phyloP scores from a whole-genome alignment of 2,888 invertebrate species.

The Agriotes lineatus region DNA sequence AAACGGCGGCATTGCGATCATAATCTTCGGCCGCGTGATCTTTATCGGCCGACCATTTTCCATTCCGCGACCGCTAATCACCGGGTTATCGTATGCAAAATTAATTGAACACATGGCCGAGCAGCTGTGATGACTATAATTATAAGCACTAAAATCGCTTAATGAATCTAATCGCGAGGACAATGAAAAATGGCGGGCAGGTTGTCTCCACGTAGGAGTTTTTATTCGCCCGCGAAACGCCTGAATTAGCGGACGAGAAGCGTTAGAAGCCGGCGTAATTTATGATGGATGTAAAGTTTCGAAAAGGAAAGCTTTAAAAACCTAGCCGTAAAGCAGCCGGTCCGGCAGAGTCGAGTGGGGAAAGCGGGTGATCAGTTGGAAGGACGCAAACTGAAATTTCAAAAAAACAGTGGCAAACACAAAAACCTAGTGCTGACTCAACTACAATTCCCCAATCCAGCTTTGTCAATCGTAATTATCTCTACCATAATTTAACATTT shows the following conservation, averaged over 20 bases:
- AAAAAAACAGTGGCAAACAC: too few species aligned
- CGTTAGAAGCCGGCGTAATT: neutral
- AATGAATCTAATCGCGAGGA: constrained; percentile 30
- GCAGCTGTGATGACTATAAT: constrained; percentile 31
- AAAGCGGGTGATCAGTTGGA: too few species aligned
- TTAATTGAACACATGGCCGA: constrained; percentile 31
- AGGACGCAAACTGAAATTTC: too few species aligned
- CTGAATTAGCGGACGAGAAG: neutral
- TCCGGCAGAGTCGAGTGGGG: too few species aligned
- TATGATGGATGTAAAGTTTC: too few species aligned
- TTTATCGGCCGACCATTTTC: constrained; percentile 23
- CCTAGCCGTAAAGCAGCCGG: too few species aligned
- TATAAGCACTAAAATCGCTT: constrained; percentile 33
- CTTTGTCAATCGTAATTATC: too few species aligned
- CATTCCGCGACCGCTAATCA: constrained; percentile 15
- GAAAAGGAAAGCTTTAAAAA: too few species aligned
- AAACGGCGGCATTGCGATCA: constrained; percentile 29
- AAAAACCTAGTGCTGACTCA: too few species aligned
- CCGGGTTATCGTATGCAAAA: constrained; percentile 30
- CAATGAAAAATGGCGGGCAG: constrained; percentile 31
- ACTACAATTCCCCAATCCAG: too few species aligned
- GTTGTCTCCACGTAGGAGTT: constrained; percentile 19
- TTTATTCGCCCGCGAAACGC: neutral
- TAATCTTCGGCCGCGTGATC: constrained; percentile 18
- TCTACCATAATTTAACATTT: too few species aligned